These are phyloP conservation scores for Ostrea edulis DNA, from an alignment of 1,140 invertebrate genomes.

Conservation along the genomic window DNA sequence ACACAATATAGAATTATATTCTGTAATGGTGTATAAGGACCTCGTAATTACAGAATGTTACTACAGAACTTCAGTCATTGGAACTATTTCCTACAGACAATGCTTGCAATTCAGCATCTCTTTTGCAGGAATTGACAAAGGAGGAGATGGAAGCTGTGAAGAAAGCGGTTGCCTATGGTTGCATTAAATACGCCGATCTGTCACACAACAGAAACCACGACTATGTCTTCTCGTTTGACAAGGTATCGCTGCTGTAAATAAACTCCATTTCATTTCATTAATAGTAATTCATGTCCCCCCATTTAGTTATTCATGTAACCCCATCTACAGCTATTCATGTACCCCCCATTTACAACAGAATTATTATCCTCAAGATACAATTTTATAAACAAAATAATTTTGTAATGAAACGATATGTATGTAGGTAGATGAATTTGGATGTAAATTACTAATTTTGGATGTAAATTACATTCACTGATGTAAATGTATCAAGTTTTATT, in stretches of 20 bases:
- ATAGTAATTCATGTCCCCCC: no score
- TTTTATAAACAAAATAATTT: no score
- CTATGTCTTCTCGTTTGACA: constrained; percentile 99
- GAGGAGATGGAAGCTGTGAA: constrained; percentile 92
- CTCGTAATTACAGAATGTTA: not conserved
- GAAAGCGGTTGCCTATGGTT: constrained; percentile 97
- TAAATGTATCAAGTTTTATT: no score
- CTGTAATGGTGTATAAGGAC: not conserved
- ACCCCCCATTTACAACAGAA: no score
- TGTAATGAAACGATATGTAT: no score
- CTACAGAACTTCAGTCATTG: not conserved
- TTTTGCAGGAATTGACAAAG: constrained; percentile 85
- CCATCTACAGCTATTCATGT: no score
- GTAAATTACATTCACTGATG: no score
- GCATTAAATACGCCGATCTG: constrained; percentile 99
- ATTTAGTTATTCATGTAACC: no score
- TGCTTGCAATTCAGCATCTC: not conserved
- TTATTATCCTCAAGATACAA: no score
- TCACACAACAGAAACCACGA: constrained; percentile 95
- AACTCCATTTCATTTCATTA: not conserved
- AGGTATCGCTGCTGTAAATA: constrained; percentile 78
- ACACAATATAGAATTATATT: not conserved
- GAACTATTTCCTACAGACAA: not conserved
- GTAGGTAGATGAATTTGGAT: no score
- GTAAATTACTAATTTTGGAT: no score